Conservation (phyloP, 2,888 invertebrate species). For the Phortica magna region DNA sequence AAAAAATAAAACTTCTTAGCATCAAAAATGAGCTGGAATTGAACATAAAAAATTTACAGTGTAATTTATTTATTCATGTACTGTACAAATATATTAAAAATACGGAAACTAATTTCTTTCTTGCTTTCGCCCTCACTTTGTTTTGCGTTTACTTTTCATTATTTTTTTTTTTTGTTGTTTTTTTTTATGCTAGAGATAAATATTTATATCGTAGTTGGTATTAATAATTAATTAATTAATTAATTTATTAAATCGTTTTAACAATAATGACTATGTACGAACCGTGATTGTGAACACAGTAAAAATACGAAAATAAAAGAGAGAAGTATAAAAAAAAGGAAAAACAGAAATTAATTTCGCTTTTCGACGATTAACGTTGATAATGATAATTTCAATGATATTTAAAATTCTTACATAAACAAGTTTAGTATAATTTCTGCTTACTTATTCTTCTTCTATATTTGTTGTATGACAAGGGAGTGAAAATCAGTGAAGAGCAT, state of each 20-base stretch:
- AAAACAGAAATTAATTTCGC: not conserved
- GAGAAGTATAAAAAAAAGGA: not conserved
- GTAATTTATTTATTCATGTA: constrained; percentile 14
- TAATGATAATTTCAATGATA: not conserved
- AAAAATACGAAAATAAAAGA: not conserved
- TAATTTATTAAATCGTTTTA: constrained; percentile 56
- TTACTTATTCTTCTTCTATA: not conserved
- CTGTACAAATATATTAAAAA: constrained; percentile 20
- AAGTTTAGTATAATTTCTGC: not conserved
- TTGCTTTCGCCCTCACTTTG: constrained; percentile 4
- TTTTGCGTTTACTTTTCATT: constrained; percentile 3
- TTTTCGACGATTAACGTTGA: not conserved
- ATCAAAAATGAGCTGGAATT: constrained; percentile 17
- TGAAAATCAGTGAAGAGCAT: not conserved
- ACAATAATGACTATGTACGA: constrained; percentile 52
- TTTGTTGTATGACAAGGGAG: too few species aligned
- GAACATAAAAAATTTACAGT: constrained; percentile 12
- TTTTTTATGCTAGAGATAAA: constrained; percentile 31
- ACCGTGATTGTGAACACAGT: constrained; percentile 28
- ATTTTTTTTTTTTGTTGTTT: constrained; percentile 19
- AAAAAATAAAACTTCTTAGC: not conserved
- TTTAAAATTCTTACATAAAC: not conserved
- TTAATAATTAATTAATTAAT: constrained; percentile 45
- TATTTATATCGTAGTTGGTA: constrained; percentile 39
- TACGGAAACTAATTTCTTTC: constrained; percentile 15